Conservation (phyloP, 2,888 invertebrate genomes). For the Fissipunctia ypsillon region DNA sequence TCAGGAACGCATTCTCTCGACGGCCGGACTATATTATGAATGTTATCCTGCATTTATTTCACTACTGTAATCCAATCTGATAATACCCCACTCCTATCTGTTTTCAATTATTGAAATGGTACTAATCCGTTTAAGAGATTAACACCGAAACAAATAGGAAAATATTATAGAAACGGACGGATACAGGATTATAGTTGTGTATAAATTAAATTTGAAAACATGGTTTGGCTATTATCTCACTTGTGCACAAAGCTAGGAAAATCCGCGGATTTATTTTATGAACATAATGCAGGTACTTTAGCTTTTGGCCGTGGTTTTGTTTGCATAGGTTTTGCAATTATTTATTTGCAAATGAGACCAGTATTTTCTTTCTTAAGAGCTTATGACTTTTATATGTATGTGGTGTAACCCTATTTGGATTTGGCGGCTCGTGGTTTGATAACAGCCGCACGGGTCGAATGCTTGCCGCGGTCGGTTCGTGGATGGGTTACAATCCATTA, state of each 20-base stretch:
- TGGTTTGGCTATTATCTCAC: slow-evolving; percentile 61
- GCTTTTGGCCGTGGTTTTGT: slow-evolving; percentile 19
- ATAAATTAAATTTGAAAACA: slow-evolving; percentile 61
- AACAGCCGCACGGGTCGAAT: too few relatives aligned
- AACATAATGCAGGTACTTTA: slow-evolving; percentile 27
- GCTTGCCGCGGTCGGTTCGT: too few relatives aligned
- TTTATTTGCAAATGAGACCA: not conserved
- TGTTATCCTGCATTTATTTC: slow-evolving; percentile 33
- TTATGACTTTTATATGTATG: not conserved
- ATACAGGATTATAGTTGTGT: slow-evolving; percentile 59
- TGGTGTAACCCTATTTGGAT: too few relatives aligned
- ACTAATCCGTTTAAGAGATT: slow-evolving; percentile 71
- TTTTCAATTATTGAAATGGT: slow-evolving; percentile 67
- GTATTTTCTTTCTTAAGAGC: not conserved
- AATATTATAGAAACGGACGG: slow-evolving; percentile 64
- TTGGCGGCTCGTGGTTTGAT: too few relatives aligned
- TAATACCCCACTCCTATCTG: slow-evolving; percentile 52
- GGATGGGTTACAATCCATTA: too few relatives aligned
- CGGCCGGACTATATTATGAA: too few relatives aligned
- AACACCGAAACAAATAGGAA: slow-evolving; percentile 71
- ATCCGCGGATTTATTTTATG: slow-evolving; percentile 48
- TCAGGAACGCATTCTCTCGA: too few relatives aligned
- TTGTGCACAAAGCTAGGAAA: slow-evolving; percentile 47
- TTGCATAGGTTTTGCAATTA: slow-evolving; percentile 20
- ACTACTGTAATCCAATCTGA: slow-evolving; percentile 50